Conservation (phyloP, 2,113 vertebrate genomes). For the Myotis lucifugus region DNA sequence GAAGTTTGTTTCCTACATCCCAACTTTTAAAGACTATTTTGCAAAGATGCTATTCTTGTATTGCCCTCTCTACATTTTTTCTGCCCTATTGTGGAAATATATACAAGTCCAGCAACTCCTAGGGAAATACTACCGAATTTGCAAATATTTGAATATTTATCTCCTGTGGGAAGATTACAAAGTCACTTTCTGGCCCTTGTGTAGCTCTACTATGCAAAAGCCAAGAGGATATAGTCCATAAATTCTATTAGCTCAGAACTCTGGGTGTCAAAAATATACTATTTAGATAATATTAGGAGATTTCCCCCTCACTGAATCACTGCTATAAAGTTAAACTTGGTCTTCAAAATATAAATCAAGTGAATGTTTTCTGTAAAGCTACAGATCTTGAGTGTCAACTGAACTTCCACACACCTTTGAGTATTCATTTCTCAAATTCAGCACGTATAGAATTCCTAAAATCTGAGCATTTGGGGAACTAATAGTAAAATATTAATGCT, state of each 20-base stretch:
- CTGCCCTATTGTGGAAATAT: background rate
- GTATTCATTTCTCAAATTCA: conserved; percentile 59
- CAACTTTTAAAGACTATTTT: conserved; percentile 17
- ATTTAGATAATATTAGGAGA: conserved; percentile 53
- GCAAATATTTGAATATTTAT: conserved; percentile 42
- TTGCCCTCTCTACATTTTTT: background rate
- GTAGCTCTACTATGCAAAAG: conserved; percentile 57
- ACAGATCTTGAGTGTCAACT: conserved; percentile 48
- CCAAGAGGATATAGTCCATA: conserved; percentile 44
- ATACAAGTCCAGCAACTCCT: background rate
- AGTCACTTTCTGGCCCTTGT: conserved; percentile 13
- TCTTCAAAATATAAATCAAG: conserved; percentile 68
- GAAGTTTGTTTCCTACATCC: background rate
- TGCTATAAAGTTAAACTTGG: conserved; percentile 48
- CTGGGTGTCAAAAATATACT: conserved; percentile 8
- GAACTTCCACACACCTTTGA: conserved; percentile 61
- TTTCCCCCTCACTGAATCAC: conserved; percentile 59
- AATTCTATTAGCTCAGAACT: conserved; percentile 45
- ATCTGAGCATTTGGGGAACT: background rate
- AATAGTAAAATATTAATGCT: conserved; percentile 24
- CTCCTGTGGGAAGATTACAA: conserved; percentile 50
- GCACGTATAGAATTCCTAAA: conserved; percentile 12
- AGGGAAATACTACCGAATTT: background rate
- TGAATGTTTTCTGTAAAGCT: conserved; percentile 69
- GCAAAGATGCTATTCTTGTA: background rate